Base-by-base conservation (phyloP, 2,888 invertebrate species). In the Ptychoptera albimana region DNA sequence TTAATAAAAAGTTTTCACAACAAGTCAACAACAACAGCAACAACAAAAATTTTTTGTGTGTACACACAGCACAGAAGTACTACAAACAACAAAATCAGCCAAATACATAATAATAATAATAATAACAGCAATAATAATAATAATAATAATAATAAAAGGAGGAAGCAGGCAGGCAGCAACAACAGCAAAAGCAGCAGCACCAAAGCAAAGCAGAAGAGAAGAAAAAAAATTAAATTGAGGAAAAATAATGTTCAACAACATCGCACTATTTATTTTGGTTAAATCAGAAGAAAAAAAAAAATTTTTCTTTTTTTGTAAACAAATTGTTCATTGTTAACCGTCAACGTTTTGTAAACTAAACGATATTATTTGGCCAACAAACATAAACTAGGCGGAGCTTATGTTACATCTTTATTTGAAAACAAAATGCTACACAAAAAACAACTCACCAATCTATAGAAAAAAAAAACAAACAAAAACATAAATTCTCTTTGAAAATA, bases 351-450 rank as follows among this genome's bases (percentile, higher is more conserved):
- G 46, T 46, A 44, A 46, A 46, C 46, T 46, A 40, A 44, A 46
- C 44, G 44, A 46, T 46, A 41, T 46, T 44, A 46, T 46, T 46
- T 46, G 43, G 39, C 44, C 44, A 46, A 46, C 46, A 46, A 46
- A 23, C 29, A n/a, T 5, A 42, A 15, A 23, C 23, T 36, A 42
- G 42, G 34, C 35, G 34, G n/a, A 42, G 35, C 16, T 34, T 16
- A 39, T 15, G 5, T n/a, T n/a, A 29, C 30, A 29, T 23, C 12
- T 29, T 39, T 16, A 31, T 23, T 37, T 13, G n/a, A 43, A 32
- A 34, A 38, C 16, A 44, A 39, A 40, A 14, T 10, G 32, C 13
- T n/a, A 16, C 4, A 38, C 37, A 39, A 8, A 13, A 12, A 34
- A 32, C 11, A 14, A 4, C 32, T 15, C n/a, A 37, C 15, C 14